Evolutionary conservation across 1,140 invertebrate species (phyloP).

Genomic region (Danaus melanippus): DNA sequence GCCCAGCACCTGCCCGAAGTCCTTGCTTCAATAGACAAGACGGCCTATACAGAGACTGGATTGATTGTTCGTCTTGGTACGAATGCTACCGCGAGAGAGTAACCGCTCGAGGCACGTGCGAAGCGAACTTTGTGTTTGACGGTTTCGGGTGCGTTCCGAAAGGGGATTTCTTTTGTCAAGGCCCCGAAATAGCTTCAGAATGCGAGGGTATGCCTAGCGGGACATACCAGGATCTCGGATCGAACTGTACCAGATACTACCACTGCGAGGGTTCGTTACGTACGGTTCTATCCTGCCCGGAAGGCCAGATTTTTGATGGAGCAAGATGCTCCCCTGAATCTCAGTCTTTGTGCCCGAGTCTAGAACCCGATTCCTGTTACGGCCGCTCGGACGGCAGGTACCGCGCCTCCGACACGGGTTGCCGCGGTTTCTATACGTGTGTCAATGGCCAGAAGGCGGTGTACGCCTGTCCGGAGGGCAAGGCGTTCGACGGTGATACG

Average conservation of each 20-base stretch:
- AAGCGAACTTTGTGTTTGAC: constrained; percentile 49
- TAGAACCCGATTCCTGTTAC: constrained; percentile 68
- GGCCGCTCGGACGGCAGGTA: constrained; percentile 73
- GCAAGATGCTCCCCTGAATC: constrained; percentile 50
- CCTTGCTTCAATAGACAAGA: constrained; percentile 58
- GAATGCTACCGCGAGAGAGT: constrained; percentile 55
- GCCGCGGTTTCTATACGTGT: constrained; percentile 75
- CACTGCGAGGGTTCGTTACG: constrained; percentile 62
- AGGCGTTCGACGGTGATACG: constrained; percentile 71
- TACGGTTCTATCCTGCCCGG: constrained; percentile 57
- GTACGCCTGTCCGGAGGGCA: constrained; percentile 69
- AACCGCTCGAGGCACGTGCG: constrained; percentile 45
- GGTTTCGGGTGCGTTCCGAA: constrained; percentile 45
- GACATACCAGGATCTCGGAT: constrained; percentile 64
- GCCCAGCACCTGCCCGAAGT: constrained; percentile 55
- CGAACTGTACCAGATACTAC: constrained; percentile 69
- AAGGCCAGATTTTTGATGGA: constrained; percentile 68
- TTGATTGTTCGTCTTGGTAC: constrained; percentile 57
- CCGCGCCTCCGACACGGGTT: constrained; percentile 70
- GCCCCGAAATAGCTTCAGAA: constrained; percentile 48
- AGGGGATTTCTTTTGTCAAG: constrained; percentile 49
- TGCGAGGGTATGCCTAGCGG: constrained; percentile 66
- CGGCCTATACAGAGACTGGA: constrained; percentile 57
- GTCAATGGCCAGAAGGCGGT: constrained; percentile 69
- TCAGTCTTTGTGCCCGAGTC: constrained; percentile 60